Conservation (phyloP, 2,113 vertebrate genomes). For the Numenius arquata region DNA sequence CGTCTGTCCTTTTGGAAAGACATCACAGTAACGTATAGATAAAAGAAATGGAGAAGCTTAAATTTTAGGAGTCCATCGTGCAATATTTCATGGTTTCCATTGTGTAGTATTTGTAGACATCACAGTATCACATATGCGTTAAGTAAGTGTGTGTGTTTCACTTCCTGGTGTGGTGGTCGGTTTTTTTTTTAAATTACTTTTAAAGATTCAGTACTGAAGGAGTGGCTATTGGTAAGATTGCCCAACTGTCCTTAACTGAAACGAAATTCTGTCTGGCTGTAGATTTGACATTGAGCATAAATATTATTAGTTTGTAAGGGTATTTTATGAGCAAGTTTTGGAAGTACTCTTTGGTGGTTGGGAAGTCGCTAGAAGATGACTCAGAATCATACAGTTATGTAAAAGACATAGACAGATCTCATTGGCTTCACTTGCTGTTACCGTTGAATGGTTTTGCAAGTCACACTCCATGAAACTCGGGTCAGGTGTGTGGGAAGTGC, state of each 20-base stretch:
- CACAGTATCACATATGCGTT: not conserved
- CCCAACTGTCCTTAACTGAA: not conserved
- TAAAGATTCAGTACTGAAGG: not conserved
- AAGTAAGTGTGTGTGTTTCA: not conserved
- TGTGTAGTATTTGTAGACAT: not conserved
- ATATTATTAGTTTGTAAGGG: not conserved
- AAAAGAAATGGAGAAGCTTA: not conserved
- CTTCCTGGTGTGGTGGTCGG: too few species aligned
- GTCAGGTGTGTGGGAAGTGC: not conserved
- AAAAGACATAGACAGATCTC: too few species aligned
- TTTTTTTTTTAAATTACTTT: not conserved
- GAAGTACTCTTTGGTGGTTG: not conserved
- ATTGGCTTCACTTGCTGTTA: not conserved
- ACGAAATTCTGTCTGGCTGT: not conserved
- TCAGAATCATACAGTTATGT: not conserved
- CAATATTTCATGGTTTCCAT: not conserved
- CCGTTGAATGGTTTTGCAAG: not conserved
- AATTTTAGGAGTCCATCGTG: not conserved
- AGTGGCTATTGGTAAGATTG: not conserved
- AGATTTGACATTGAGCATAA: not conserved
- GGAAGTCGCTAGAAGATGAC: not conserved
- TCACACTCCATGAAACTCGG: accelerated
- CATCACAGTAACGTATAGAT: not conserved
- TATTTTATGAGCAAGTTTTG: not conserved
- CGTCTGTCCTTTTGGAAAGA: not conserved